Conservation (phyloP, 2,113 vertebrate genomes). For the Pseudorectes ferrugineus region DNA sequence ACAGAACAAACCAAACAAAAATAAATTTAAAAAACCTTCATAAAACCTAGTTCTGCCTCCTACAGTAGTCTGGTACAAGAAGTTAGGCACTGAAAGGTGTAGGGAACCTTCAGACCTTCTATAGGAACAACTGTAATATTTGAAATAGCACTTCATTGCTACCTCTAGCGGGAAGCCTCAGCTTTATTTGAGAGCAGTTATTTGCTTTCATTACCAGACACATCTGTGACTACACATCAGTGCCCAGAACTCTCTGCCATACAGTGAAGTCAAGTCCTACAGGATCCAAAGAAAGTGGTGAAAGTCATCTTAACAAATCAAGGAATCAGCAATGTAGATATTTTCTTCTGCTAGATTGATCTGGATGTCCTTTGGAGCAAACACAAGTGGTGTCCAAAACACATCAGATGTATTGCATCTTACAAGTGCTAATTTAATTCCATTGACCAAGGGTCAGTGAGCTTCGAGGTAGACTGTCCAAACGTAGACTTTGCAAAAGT, state of each 20-base stretch:
- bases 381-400: background rate
- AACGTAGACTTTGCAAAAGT: background rate
- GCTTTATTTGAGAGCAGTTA: background rate
- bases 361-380: background rate
- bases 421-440: background rate
- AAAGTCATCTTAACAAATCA: background rate
- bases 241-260: background rate
- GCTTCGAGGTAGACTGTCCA: background rate
- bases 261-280: background rate
- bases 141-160: background rate
- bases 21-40: background rate
- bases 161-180: background rate
- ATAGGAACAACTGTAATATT: background rate
- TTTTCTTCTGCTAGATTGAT: background rate
- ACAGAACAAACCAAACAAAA: background rate
- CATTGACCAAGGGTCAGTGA: background rate
- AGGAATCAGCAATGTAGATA: background rate
- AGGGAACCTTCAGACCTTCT: background rate
- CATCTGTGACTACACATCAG: background rate
- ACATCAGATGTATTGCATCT: background rate
- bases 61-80: background rate
- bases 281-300: background rate
- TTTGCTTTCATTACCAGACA: background rate
- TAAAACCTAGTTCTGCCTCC: background rate
- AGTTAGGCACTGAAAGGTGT: background rate